Evolutionary conservation across 2,888 invertebrate genomes (phyloP).

Genomic region (Chrysotoxum bicinctum): DNA sequence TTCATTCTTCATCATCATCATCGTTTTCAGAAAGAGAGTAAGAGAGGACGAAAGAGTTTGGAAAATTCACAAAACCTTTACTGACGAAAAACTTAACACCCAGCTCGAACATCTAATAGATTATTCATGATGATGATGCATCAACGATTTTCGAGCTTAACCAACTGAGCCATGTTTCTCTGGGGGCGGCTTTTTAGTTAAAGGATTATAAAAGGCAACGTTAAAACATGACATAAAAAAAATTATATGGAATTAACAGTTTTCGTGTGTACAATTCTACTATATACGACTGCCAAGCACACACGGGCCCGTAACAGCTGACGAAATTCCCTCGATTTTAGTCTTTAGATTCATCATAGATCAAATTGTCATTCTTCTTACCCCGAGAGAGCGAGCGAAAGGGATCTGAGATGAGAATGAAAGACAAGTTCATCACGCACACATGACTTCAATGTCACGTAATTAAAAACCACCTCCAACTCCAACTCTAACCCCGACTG

Average conservation of each 20-base stretch:
- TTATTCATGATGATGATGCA: conserved; percentile 67
- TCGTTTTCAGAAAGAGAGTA: not conserved
- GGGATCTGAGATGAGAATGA: not conserved
- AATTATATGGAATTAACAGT: conserved; percentile 14
- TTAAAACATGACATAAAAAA: conserved; percentile 46
- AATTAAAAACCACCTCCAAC: conserved; percentile 65
- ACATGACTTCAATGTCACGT: conserved; percentile 69
- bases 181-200: conserved; percentile 50
- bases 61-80: conserved; percentile 9
- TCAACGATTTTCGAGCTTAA: conserved; percentile 26
- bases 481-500: not conserved
- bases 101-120: conserved; percentile 45
- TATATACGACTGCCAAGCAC: not conserved
- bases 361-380: conserved; percentile 67
- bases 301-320: conserved; percentile 36
- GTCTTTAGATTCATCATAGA: conserved; percentile 36
- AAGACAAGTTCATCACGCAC: conserved; percentile 49
- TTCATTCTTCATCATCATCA: not conserved
- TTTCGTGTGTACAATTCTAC: conserved; percentile 29
- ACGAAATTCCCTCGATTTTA: conserved; percentile 42
- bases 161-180: conserved; percentile 40
- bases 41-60: not conserved
- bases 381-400: not conserved
- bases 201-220: conserved; percentile 68
- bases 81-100: not conserved